Percentiles rank a stretch among this genome's conserved stretches.
These are phyloP conservation scores for Chauna torquata DNA, from an alignment of 2,113 vertebrate species.

Conservation along the genomic window DNA sequence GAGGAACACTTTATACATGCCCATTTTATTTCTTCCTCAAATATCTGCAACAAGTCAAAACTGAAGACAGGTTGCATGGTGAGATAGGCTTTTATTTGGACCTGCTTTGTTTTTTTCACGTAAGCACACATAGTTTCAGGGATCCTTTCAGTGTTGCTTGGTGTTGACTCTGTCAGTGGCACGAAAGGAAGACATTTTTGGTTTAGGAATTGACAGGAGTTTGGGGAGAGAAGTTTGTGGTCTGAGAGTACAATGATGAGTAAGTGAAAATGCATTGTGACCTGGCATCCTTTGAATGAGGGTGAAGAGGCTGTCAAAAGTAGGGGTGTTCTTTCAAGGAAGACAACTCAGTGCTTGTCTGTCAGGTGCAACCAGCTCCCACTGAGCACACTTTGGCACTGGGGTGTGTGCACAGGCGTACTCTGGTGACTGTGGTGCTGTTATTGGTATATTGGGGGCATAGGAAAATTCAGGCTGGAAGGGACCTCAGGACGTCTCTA, in stretches of 20 bases:
- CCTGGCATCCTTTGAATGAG: neutral
- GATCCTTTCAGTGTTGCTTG: neutral
- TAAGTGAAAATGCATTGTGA: neutral
- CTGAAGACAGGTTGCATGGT: neutral
- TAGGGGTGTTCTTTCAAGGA: neutral
- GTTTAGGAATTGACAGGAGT: neutral
- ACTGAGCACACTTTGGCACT: fast-evolving
- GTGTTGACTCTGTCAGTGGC: neutral
- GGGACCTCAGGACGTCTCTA: neutral
- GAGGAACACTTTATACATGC: neutral
- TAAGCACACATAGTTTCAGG: neutral
- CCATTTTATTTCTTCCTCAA: neutral
- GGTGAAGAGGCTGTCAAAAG: neutral
- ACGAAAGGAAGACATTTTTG: neutral
- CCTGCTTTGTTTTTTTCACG: neutral
- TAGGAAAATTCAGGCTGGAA: neutral
- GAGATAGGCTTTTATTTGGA: neutral
- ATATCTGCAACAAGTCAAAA: neutral
- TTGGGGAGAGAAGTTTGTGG: neutral
- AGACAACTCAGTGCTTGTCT: neutral
- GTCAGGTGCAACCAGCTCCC: neutral
- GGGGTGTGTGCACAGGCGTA: neutral
- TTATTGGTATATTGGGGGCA: too few relatives aligned
- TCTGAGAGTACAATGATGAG: too few relatives aligned
- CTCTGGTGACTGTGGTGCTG: neutral